Evolutionary conservation across 2,113 vertebrate genomes (phyloP), one percentile per base, ranked within the genome.

Genomic region (Tautogolabrus adspersus): DNA sequence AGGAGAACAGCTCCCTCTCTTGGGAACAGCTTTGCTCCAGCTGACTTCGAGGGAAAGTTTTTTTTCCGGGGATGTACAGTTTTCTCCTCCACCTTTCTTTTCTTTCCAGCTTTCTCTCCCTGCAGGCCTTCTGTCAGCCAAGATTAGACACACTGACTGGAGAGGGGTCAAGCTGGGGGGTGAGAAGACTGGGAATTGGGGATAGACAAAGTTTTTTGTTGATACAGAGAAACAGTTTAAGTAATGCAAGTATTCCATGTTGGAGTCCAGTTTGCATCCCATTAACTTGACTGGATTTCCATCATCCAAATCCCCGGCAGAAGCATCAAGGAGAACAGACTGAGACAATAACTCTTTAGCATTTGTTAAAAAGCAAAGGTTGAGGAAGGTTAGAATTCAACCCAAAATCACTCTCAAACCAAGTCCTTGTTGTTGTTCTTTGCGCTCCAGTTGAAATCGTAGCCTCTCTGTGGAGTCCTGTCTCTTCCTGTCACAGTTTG

Each of bases 61-160:
- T 42, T 42, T 74, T 83, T 87, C 79, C 8, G 72, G 62, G 70
- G 76, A 72, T 81, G 77, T 81, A 84, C 74, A 84, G 84, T 76
- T 78, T 57, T 52, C 37, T 22, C 70, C 37, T 21, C 81, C 66
- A 54, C 72, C 54, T 64, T 79, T 58, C 59, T 84, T 71, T 52
- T 38, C 60, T 70, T 75, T 83, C 77, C 69, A 65, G 69, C 58
- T 67, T 61, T 65, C 68, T 77, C 75, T 89, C 87, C 86, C 89
- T 22, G 38, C 55, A 82, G 77, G 80, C 86, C 64, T n/a, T 63
- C 83, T 55, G 75, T 84, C 88, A 86, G 77, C 80, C 70, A 65
- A 82, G 79, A 88, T 90, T 87, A 88, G 73, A 83, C 77, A 85
- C 79, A 81, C 68, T 63, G 60, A 82, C 85, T 86, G 72, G 55